phyloP scores from a whole-genome alignment of 2,888 invertebrate genomes.

The Mesoligia furuncula region DNA sequence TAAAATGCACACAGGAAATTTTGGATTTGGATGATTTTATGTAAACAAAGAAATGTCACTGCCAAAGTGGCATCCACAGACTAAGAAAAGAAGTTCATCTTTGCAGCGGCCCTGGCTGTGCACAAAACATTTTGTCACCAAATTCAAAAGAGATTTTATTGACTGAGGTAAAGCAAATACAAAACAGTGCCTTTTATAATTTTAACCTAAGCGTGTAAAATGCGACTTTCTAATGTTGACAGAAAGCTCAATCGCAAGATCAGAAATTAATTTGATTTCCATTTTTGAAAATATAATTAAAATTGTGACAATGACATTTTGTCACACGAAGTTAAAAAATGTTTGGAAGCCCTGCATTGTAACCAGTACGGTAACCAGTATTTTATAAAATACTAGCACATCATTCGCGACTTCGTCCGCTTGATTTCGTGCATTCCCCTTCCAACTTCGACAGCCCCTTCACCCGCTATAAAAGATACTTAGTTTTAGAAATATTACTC shows the following conservation, averaged over 20 bases:
- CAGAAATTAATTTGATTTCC: neutral
- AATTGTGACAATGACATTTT: neutral
- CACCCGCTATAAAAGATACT: neutral
- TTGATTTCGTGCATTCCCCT: neutral
- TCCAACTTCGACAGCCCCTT: neutral
- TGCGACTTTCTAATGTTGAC: neutral
- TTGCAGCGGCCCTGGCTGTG: neutral
- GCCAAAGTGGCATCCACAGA: neutral
- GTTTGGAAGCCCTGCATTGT: neutral
- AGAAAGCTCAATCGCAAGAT: neutral
- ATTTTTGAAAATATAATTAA: neutral
- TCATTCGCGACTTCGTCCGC: neutral
- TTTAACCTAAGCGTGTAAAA: neutral
- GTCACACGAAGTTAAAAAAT: neutral
- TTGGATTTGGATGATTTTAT: neutral
- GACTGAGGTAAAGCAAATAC: neutral
- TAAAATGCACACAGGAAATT: neutral
- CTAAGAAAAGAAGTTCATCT: no score
- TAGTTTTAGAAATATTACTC: no score
- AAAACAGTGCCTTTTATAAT: neutral
- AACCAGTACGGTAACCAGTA: neutral
- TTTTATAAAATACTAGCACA: neutral
- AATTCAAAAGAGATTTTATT: slow-evolving; percentile 19
- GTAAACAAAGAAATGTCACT: slow-evolving; percentile 17
- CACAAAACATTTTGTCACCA: neutral